These are phyloP conservation scores for Phyllostomus discolor DNA, from an alignment of 2,113 vertebrate genomes.

Conservation along the genomic window DNA sequence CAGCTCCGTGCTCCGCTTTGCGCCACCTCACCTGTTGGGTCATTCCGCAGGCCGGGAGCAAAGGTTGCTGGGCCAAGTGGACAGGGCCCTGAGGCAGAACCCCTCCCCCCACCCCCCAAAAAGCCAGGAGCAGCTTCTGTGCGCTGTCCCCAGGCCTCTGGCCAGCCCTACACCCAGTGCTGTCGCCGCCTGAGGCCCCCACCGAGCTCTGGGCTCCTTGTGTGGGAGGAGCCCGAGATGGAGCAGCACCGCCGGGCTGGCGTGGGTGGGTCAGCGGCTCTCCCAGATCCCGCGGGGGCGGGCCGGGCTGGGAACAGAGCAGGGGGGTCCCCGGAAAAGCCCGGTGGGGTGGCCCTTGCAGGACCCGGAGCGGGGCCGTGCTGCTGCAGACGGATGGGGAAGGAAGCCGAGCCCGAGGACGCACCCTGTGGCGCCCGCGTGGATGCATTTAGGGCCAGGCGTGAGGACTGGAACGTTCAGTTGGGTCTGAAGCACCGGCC, in stretches of 20 bases:
- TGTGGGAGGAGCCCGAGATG: neutral
- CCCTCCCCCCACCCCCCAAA: neutral
- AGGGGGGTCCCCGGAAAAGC: neutral
- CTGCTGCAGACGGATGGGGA: neutral
- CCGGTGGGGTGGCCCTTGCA: neutral
- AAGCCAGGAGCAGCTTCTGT: neutral
- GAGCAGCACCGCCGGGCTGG: neutral
- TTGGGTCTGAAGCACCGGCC: neutral
- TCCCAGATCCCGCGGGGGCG: too few species aligned
- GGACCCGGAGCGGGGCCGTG: neutral
- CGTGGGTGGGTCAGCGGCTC: too few species aligned
- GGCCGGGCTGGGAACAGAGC: neutral
- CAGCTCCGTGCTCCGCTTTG: too few species aligned
- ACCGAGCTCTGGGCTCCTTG: accelerated
- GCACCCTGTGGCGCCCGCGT: too few species aligned
- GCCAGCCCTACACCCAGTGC: neutral
- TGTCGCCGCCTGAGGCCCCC: neutral
- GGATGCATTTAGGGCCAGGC: too few species aligned
- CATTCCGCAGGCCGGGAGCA: neutral
- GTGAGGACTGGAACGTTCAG: neutral
- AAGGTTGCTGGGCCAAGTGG: neutral
- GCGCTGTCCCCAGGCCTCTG: neutral
- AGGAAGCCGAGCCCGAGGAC: neutral
- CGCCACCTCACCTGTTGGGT: neutral
- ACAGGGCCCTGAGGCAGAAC: neutral